These are phyloP conservation scores for Hypomecis punctinalis DNA, from an alignment of 2,888 invertebrate species.

Conservation along the genomic window DNA sequence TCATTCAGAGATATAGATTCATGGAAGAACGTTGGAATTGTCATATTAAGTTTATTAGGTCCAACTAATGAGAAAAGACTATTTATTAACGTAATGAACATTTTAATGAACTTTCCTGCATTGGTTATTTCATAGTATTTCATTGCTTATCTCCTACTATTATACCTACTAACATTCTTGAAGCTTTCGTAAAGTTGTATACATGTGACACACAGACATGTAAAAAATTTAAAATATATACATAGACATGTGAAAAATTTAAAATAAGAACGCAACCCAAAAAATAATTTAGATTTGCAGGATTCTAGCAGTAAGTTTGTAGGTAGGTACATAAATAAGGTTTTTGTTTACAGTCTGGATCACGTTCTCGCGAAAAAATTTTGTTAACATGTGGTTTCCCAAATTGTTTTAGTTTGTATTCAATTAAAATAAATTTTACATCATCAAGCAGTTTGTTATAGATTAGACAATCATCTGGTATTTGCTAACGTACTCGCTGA, in stretches of 20 bases:
- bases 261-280: background rate
- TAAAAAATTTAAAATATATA: background rate
- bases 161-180: too few relatives aligned
- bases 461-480: slow-evolving; percentile 5
- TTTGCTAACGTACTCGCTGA: slow-evolving; percentile 18
- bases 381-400: slow-evolving; percentile 31
- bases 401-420: slow-evolving; percentile 2
- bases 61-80: too few relatives aligned
- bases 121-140: too few relatives aligned
- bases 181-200: too few relatives aligned
- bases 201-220: too few relatives aligned
- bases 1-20: too few relatives aligned
- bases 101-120: too few relatives aligned
- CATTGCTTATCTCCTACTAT: too few relatives aligned
- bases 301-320: slow-evolving; percentile 1
- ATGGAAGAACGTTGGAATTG: too few relatives aligned
- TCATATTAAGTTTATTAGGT: too few relatives aligned
- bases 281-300: background rate
- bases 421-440: slow-evolving; percentile 13
- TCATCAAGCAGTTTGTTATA: slow-evolving; percentile 8
- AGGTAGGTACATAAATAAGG: background rate
- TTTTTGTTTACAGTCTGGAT: slow-evolving; percentile 34
- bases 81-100: too few relatives aligned
- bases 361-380: slow-evolving; percentile 34
- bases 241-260: background rate